A percentile compares a stretch with the other conserved stretches of the same genome.
These are phyloP conservation scores for Intellagama lesueurii DNA, from an alignment of 2,797 vertebrate genomes.

Conservation along the genomic window DNA sequence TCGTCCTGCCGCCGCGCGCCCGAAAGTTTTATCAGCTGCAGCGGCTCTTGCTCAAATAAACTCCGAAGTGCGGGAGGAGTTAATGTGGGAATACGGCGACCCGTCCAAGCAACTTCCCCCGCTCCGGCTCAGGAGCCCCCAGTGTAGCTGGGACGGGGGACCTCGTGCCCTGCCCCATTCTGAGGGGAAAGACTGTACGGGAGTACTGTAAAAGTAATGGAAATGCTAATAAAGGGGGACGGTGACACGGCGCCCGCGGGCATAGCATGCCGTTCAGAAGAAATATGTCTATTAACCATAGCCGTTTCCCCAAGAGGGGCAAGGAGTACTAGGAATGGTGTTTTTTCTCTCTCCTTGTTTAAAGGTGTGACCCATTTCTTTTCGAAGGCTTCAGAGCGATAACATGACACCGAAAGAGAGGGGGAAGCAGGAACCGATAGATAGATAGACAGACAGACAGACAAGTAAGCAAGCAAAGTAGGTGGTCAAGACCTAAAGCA, in stretches of 20 bases:
- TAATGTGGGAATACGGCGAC: not conserved
- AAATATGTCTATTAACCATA: not conserved
- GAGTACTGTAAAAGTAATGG: not conserved
- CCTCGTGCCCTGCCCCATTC: not conserved
- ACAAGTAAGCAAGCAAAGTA: not conserved
- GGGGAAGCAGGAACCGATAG: too few relatives aligned
- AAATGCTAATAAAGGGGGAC: not conserved
- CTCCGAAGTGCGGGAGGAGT: not conserved
- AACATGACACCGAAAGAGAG: not conserved
- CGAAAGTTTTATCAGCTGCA: not conserved
- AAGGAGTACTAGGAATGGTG: too few relatives aligned
- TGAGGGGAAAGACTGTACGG: too few relatives aligned
- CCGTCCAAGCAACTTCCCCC: not conserved
- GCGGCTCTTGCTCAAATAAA: not conserved
- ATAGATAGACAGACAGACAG: not conserved
- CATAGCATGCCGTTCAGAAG: not conserved
- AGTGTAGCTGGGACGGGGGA: not conserved
- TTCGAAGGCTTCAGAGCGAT: not conserved
- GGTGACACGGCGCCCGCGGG: not conserved
- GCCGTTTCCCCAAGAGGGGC: not conserved
- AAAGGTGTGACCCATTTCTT: not conserved
- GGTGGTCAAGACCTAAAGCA: not conserved
- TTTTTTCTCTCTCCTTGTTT: not conserved
- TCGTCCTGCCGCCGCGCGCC: too few relatives aligned
- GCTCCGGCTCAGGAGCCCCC: too few relatives aligned